Conservation (phyloP, 2,113 vertebrate species). For the Phaethornis superciliosus region DNA sequence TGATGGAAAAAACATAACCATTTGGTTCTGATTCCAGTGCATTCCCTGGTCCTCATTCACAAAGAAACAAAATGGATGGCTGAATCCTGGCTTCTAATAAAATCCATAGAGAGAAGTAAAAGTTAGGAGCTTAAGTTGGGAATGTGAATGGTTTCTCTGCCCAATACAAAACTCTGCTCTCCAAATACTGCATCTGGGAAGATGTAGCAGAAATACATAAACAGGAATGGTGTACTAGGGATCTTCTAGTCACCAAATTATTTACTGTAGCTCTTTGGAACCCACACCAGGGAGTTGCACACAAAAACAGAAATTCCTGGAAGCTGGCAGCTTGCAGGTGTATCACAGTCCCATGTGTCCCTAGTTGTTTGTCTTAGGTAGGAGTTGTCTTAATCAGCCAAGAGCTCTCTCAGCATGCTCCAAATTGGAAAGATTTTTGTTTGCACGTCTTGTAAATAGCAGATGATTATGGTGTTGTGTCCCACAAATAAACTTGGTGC, state of each 20-base stretch:
- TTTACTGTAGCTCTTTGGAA: not conserved
- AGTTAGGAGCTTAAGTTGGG: not conserved
- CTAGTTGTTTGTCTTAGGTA: not conserved
- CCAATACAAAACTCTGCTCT: rapidly evolving
- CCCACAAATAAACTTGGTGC: not conserved
- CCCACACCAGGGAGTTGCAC: not conserved
- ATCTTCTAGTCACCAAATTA: not conserved
- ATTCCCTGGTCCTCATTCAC: not conserved
- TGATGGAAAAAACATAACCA: not conserved
- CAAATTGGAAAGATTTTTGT: not conserved
- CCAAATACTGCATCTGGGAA: not conserved
- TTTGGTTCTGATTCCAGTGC: not conserved
- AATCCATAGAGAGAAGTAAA: not conserved
- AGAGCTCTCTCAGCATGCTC: not conserved
- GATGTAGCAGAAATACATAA: not conserved
- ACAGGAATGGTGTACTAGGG: not conserved
- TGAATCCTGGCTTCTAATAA: not conserved
- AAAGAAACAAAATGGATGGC: not conserved
- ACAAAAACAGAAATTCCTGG: not conserved
- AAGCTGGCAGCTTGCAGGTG: not conserved
- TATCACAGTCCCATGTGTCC: not conserved
- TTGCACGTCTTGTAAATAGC: not conserved
- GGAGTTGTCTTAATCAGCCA: not conserved
- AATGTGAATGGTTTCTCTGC: not conserved
- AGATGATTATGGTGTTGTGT: not conserved